phyloP scores from a whole-genome alignment of 2,113 vertebrate species.

The Crocuta crocuta region DNA sequence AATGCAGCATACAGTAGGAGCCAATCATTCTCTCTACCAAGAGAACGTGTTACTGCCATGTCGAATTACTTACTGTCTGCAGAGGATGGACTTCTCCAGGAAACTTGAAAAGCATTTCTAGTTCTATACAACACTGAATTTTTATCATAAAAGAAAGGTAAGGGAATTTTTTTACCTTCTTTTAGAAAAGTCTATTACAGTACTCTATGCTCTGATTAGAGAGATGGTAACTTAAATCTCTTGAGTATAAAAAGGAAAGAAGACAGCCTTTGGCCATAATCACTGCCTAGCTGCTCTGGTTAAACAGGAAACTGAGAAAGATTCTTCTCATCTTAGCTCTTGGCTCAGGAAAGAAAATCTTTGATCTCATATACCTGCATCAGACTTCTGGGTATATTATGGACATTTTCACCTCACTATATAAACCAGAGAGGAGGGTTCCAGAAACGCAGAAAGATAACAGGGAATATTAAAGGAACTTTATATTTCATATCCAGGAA shows the following conservation, averaged over 20 bases:
- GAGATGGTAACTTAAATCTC: slow-evolving; percentile 57
- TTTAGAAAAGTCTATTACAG: slow-evolving; percentile 52
- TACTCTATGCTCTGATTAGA: slow-evolving; percentile 46
- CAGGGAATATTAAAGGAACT: background rate
- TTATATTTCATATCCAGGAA: background rate
- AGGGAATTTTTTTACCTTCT: slow-evolving; percentile 58
- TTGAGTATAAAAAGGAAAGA: slow-evolving; percentile 57
- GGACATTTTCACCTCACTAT: slow-evolving; percentile 62
- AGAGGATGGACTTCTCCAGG: background rate
- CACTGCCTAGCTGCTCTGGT: slow-evolving; percentile 64
- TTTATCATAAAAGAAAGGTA: slow-evolving; percentile 36
- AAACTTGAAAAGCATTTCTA: slow-evolving; percentile 46
- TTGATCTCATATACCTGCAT: slow-evolving; percentile 73
- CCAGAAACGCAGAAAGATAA: slow-evolving; percentile 36
- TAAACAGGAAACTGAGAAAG: slow-evolving; percentile 64
- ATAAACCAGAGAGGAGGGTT: slow-evolving; percentile 67
- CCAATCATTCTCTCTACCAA: background rate
- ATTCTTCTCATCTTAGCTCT: slow-evolving; percentile 71
- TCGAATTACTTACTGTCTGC: background rate
- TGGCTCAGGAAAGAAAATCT: slow-evolving; percentile 75
- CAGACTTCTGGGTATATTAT: slow-evolving; percentile 57
- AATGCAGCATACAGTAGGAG: background rate
- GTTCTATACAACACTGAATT: slow-evolving; percentile 46
- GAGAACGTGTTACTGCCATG: background rate
- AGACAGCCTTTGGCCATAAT: slow-evolving; percentile 58